Evolutionary conservation across 2,888 invertebrate genomes (phyloP).

Genomic region (Nemurella pictetii): DNA sequence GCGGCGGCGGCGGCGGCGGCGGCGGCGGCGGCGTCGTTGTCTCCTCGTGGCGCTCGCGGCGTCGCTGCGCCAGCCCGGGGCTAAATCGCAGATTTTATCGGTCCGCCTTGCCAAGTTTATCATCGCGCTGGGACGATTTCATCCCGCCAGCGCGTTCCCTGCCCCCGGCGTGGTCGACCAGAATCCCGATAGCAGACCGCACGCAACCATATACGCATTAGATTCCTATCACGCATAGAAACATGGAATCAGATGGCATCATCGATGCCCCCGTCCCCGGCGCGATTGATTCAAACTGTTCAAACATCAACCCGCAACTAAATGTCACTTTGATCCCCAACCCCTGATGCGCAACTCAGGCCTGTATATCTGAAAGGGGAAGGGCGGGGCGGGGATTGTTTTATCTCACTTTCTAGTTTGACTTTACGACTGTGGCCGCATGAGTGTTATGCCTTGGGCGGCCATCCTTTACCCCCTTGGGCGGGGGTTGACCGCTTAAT

Average conservation of each 20-base stretch:
- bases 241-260: neutral
- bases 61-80: neutral
- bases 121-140: conserved; percentile 26
- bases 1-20: neutral
- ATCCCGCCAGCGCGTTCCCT: neutral
- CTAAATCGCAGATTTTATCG: conserved; percentile 32
- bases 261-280: neutral
- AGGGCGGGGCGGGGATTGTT: too few relatives aligned
- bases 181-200: neutral
- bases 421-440: neutral
- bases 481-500: neutral
- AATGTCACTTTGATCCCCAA: neutral
- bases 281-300: neutral
- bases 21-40: conserved; percentile 1
- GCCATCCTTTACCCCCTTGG: neutral
- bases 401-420: neutral
- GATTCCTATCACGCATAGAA: neutral
- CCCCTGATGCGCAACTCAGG: neutral
- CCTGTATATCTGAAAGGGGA: neutral
- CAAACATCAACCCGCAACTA: neutral
- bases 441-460: neutral
- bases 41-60: neutral
- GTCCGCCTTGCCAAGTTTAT: conserved; percentile 16
- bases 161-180: neutral
- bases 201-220: neutral